Percentiles rank a stretch among this genome's conserved stretches.
Evolutionary conservation across 2,888 invertebrate species (phyloP).

Genomic region (Girardia tigrina): DNA sequence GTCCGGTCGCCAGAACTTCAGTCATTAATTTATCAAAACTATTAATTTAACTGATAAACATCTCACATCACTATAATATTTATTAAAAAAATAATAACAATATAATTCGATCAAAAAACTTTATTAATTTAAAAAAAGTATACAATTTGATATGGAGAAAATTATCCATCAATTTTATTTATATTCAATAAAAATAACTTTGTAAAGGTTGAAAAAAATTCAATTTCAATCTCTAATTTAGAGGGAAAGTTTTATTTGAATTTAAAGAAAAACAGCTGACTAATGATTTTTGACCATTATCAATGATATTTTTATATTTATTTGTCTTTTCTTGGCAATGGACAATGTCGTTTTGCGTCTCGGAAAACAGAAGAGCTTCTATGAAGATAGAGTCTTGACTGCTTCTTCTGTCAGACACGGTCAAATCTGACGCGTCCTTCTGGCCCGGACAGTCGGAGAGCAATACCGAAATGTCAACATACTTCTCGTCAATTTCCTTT

Average conservation of each 20-base stretch:
- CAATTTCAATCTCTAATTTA: not conserved
- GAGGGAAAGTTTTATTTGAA: not conserved
- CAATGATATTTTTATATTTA: not conserved
- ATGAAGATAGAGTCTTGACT: not conserved
- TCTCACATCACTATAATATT: too few relatives aligned
- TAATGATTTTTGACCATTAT: not conserved
- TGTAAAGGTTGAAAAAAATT: not conserved
- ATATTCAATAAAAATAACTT: constrained; percentile 9
- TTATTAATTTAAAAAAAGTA: too few relatives aligned
- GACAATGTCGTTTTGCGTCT: not conserved
- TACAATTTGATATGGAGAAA: too few relatives aligned
- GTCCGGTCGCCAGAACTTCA: too few relatives aligned
- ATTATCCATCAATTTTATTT: too few relatives aligned
- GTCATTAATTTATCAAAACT: too few relatives aligned
- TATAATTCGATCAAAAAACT: too few relatives aligned
- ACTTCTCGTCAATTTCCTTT: not conserved
- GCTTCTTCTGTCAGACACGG: not conserved
- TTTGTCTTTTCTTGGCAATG: not conserved
- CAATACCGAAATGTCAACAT: not conserved
- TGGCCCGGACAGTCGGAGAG: not conserved
- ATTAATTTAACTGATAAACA: too few relatives aligned
- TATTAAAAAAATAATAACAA: too few relatives aligned
- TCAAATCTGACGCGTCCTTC: not conserved
- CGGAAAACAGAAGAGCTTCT: not conserved
- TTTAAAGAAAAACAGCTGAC: not conserved